Evolutionary conservation across 2,113 vertebrate genomes (phyloP), one percentile per base, ranked within the genome.

Genomic region (Zosterops hypoxanthus): DNA sequence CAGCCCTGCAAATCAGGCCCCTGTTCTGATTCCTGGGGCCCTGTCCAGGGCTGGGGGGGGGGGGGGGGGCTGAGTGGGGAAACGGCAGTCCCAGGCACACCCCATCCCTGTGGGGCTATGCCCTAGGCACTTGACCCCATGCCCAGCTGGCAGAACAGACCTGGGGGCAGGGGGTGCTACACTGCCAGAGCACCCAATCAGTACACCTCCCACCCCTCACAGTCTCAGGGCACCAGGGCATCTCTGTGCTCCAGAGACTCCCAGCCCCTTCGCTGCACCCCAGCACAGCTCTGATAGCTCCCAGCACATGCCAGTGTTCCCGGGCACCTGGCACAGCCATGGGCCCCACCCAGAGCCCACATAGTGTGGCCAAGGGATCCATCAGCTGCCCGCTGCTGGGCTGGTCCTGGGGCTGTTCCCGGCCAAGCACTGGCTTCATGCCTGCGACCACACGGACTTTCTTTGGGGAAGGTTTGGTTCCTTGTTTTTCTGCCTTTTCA

Each of bases 401-500:
- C 84, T 22, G 7, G 5, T n/a, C 41, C 46, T 3, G 1, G 34
- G 53, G 53, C 69, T 60, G 63, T 5, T 73, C 59, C 79, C 1
- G 1, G 69, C 33, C 7, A 7, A 57, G 53, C 29, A 4, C 61
- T 94, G 95, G 95, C 95, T 25, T 55, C 1, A 0, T 3, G 91
- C 91, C 95, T 24, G 64, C 3, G 1, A 39, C 50, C 72, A 60
- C 91, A 64, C 1, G 41, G 14, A 8, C 36, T 90, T 77, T 72
- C 55, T 39, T 66, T 18, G 31, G 26, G 26, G 16, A 56, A 87
- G 36, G 64, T 34, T 80, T 13, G 69, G 56, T 78, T 93, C 88
- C 93, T 86, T 69, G 50, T 95, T 90, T 72, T 73, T 44, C 77
- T 86, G 82, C 39, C 65, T 84, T 81, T 92, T 87, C 78, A 61